Evolutionary conservation across 2,888 invertebrate species (phyloP).

Genomic region (Axea sp.): DNA sequence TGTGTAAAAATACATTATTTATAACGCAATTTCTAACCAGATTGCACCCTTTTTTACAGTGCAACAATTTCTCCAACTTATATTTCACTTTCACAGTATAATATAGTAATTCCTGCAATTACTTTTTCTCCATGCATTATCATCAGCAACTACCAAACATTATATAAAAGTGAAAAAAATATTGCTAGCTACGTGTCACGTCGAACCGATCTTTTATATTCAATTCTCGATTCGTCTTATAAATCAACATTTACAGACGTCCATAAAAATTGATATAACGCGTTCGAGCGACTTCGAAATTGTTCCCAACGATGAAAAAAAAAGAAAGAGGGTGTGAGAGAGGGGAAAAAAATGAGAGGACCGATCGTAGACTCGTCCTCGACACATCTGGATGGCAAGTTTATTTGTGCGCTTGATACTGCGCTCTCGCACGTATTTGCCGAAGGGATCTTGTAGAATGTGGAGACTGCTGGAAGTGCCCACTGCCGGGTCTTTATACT

Average conservation of each 20-base stretch:
- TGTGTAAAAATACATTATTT: too few species aligned
- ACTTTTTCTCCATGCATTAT: too few species aligned
- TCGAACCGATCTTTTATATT: too few species aligned
- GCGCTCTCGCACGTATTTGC: conserved; percentile 54
- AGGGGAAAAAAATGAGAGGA: conserved; percentile 32
- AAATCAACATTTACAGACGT: conserved; percentile 23
- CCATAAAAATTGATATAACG: conserved; percentile 22
- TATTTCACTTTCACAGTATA: too few species aligned
- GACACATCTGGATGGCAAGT: conserved; percentile 58
- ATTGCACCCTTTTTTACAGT: too few species aligned
- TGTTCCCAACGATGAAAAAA: conserved; percentile 18
- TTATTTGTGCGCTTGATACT: conserved; percentile 46
- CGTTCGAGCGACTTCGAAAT: conserved; percentile 14
- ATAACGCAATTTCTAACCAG: too few species aligned
- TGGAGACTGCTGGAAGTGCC: conserved; percentile 59
- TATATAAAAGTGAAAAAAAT: too few species aligned
- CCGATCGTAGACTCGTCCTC: conserved; percentile 12
- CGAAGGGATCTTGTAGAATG: conserved; percentile 57
- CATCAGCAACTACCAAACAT: too few species aligned
- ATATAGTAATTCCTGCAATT: too few species aligned
- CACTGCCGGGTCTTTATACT: conserved; percentile 59
- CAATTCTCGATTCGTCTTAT: too few species aligned
- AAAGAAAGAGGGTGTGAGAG: neutral
- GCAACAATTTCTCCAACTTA: too few species aligned
- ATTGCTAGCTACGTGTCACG: too few species aligned